Percentiles rank a stretch among this genome's conserved stretches.
Conservation (phyloP, 2,113 vertebrate genomes). For the Bujurquina vittata region DNA sequence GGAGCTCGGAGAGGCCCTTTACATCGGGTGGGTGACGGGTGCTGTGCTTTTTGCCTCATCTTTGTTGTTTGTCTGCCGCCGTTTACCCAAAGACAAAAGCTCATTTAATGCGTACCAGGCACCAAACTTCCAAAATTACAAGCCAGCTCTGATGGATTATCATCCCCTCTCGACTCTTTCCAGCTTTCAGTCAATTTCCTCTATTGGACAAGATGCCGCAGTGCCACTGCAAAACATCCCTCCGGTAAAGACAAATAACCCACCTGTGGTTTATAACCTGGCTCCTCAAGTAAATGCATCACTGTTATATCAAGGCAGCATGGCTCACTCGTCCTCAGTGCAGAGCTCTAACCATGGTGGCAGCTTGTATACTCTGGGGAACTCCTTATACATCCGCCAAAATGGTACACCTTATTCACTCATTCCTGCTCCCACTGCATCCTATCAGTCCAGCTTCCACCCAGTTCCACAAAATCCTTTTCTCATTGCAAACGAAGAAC, state of each 20-base stretch:
- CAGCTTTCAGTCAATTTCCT: conserved; percentile 15
- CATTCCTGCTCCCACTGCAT: not conserved
- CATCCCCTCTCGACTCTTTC: conserved; percentile 52
- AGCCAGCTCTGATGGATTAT: conserved; percentile 36
- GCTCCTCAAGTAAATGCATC: conserved; percentile 30
- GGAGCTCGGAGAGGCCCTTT: conserved; percentile 83
- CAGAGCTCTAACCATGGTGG: conserved; percentile 25
- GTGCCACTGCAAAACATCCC: conserved; percentile 22
- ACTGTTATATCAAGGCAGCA: conserved; percentile 35
- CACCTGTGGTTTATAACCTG: conserved; percentile 23
- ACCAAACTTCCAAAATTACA: conserved; percentile 41
- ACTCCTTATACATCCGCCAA: conserved; percentile 47
- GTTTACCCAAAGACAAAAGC: conserved; percentile 32
- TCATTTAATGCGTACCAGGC: conserved; percentile 51
- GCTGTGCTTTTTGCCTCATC: conserved; percentile 76
- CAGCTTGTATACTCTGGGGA: conserved; percentile 35
- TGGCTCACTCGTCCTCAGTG: conserved; percentile 21
- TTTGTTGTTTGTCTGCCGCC: conserved; percentile 73
- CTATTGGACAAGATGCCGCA: conserved; percentile 6
- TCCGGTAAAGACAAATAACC: conserved; percentile 16
- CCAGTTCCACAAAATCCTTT: conserved; percentile 53
- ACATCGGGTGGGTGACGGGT: conserved; percentile 82
- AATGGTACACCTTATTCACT: conserved; percentile 23
- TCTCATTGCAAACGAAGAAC: conserved; percentile 63
- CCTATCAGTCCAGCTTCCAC: conserved; percentile 58